Base-by-base conservation (phyloP, 2,888 invertebrate species). In the Polydesmus complanatus region DNA sequence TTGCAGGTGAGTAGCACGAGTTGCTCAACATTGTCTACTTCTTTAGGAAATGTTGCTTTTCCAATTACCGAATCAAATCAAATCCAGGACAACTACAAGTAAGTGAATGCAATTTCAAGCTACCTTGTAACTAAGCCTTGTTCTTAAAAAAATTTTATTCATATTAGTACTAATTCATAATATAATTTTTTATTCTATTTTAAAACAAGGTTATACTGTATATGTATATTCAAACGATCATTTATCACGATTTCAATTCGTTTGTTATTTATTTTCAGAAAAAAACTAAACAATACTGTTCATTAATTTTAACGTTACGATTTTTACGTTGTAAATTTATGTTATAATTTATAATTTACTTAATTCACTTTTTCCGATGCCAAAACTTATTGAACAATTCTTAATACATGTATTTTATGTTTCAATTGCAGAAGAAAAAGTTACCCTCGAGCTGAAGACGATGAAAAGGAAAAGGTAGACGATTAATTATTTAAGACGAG, bases 61-160 rank as follows among this genome's bases (percentile, higher is more conserved):
- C 58, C 58, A 5, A 48, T 26, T 11, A 19, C 19, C 19, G 58
- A 58, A n/a, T 23, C 25, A 2, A 27, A n/a, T 5, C 19, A n/a
- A 11, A 21, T 18, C 3, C 51, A 58, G 22, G 58, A 58, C 52
- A 53, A 27, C 25, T 58, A 58, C 58, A 58, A 58, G 58, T 58
- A 27, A 27, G 47, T 14, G 18, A 27, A 27, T 8, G 26, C n/a
- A n/a, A n/a, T n/a, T n/a, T n/a, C n/a, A n/a, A n/a, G n/a, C n/a
- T n/a, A n/a, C n/a, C n/a, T n/a, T n/a, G n/a, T n/a, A n/a, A n/a
- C n/a, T n/a, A n/a, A n/a, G n/a, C n/a, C n/a, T n/a, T n/a, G n/a
- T n/a, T n/a, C n/a, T n/a, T n/a, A n/a, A n/a, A n/a, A n/a, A n/a
- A n/a, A n/a, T n/a, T n/a, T n/a, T n/a, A n/a, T n/a, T n/a, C n/a